These are phyloP conservation scores for Triplophysa bombifrons DNA, from an alignment of 2,797 vertebrate genomes.

Conservation along the genomic window DNA sequence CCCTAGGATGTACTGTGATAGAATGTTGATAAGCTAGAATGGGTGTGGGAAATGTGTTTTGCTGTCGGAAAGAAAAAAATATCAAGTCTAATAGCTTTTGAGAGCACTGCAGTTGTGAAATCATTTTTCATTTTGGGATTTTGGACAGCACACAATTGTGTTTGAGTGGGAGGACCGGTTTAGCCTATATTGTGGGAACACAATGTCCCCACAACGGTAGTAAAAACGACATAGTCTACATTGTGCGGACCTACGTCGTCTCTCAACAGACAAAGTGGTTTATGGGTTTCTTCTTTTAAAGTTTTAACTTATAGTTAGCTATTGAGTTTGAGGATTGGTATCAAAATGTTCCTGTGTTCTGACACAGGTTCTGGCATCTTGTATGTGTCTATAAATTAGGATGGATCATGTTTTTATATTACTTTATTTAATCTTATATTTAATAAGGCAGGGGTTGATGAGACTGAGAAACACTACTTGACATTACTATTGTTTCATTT, in stretches of 20 bases:
- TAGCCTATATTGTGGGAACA: constrained; percentile 20
- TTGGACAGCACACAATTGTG: constrained; percentile 3
- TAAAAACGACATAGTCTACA: neutral
- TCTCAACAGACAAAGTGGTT: neutral
- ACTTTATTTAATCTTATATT: neutral
- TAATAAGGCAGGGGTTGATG: too few species aligned
- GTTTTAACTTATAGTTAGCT: too few species aligned
- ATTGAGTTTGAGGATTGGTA: neutral
- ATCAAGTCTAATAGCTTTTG: constrained; percentile 27
- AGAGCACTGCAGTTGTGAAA: constrained; percentile 9
- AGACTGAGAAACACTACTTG: too few species aligned
- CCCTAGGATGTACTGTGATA: constrained; percentile 34
- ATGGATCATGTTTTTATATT: neutral
- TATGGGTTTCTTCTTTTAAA: neutral
- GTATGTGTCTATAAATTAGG: neutral
- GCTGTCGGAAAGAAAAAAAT: constrained; percentile 28
- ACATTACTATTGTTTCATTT: too few species aligned
- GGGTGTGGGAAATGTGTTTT: constrained; percentile 39
- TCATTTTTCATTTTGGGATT: constrained; percentile 4
- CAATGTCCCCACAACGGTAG: neutral
- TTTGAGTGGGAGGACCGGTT: constrained; percentile 19
- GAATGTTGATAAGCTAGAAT: constrained; percentile 45
- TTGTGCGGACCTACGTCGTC: neutral
- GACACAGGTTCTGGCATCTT: neutral
- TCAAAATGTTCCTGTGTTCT: neutral